Evolutionary conservation across 2,888 invertebrate genomes (phyloP), one percentile per base, ranked within the genome.

Genomic region (Bombylius major): DNA sequence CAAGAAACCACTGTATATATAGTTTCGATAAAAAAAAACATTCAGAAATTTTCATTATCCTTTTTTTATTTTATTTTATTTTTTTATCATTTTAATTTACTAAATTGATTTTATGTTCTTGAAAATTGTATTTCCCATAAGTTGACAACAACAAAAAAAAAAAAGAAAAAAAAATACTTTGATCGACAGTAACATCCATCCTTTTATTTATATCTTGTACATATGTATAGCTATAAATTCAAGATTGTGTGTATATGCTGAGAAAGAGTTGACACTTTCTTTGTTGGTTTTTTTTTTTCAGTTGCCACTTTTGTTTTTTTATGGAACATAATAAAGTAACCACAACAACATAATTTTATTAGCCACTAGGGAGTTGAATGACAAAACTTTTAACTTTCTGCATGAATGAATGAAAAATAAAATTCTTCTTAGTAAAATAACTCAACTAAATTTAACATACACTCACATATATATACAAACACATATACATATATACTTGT

Each of bases 61-160:
- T 23, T 23, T 23, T 23, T 23, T 2, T 23, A n/a, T 23, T 23
- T 23, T 23, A 23, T 23, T 23, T 23, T n/a, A n/a, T n/a, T n/a
- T n/a, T n/a, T n/a, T n/a, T n/a, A n/a, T n/a, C n/a, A n/a, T 23
- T 23, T 23, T 23, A 23, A 23, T 23, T 23, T 23, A 23, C 23
- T 45, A 51, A 59, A 59, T 56, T 59, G 52, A 47, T 59, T 59
- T 59, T 59, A 59, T 55, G 53, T 51, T 47, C 50, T 56, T 49
- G 54, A 56, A 57, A 58, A 59, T 52, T 60, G 60, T 60, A 62
- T 55, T 56, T 51, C 62, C 57, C 61, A 62, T 59, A 59, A 63
- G 62, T 62, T 61, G 54, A 58, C 60, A 61, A 60, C 61, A 63
- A n/a, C n/a, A n/a, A n/a, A n/a, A n/a, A n/a, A n/a, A n/a, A 55